phyloP scores from a whole-genome alignment of 2,888 invertebrate species.

The Aquatica leii region DNA sequence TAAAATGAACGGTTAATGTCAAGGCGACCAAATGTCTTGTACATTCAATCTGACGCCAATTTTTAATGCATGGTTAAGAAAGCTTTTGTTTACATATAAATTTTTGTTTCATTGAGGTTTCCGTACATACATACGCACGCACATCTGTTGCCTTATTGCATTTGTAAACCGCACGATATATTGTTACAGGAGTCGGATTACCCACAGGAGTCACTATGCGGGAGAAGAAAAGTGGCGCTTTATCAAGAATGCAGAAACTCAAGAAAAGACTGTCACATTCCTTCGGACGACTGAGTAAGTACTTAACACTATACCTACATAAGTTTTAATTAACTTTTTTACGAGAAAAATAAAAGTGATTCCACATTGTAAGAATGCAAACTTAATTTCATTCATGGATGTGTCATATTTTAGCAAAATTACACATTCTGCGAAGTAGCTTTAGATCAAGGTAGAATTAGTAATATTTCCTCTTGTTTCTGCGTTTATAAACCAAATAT shows the following conservation, averaged over 20 bases:
- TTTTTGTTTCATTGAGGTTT: not conserved
- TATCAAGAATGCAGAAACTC: slow-evolving; percentile 92
- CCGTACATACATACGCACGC: slow-evolving; percentile 14
- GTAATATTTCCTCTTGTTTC: no score
- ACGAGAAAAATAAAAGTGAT: no score
- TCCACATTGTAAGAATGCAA: no score
- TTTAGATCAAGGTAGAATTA: no score
- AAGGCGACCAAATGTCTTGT: no score
- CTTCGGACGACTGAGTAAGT: slow-evolving; percentile 96
- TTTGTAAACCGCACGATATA: slow-evolving; percentile 30
- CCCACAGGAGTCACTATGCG: slow-evolving; percentile 84
- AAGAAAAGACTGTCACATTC: slow-evolving; percentile 95
- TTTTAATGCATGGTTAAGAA: slow-evolving; percentile 5
- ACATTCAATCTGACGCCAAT: not conserved
- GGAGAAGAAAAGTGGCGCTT: slow-evolving; percentile 90
- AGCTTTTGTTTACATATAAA: slow-evolving; percentile 1
- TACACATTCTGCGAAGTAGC: no score
- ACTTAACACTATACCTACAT: not conserved
- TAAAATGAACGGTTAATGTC: no score
- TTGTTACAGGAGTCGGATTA: slow-evolving; percentile 60
- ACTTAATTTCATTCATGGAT: no score
- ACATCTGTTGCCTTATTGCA: not conserved
- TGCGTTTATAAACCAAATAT: no score
- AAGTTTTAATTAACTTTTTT: no score
- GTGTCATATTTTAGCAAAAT: no score